Base-by-base conservation (phyloP, 2,113 vertebrate genomes). In the Parotia lawesii region DNA sequence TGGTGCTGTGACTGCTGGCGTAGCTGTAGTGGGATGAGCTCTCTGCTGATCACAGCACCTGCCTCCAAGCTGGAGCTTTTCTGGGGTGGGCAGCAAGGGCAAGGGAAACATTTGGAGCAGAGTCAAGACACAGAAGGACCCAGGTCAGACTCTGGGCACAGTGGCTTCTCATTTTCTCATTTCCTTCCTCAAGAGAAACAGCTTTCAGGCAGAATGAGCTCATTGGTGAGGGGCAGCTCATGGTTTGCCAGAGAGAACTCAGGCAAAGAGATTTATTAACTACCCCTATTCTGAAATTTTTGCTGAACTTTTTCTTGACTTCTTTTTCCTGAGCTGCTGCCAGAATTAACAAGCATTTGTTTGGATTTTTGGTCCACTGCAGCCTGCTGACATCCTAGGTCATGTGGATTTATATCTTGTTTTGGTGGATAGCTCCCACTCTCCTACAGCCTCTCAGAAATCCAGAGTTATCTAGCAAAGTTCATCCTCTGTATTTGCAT, bases 261-360 rank as follows among this genome's bases (percentile, higher is more conserved):
- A 33, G 5, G 47, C 37, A 29, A 72, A 84, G 40, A 89, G 38
- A 87, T 35, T 45, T 61, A 47, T 33, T 54, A 40, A 70, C 58
- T 45, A 75, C 13, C 7, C 11, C 21, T 40, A 42, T 45, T 73
- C 29, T 58, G 53, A 93, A 16, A 0, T 47, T 51, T 87, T 66
- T 86, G 27, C 60, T 72, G 64, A 64, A 29, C 28, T 72, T 78
- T 65, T 61, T 6, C 54, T 75, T 75, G 9, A 38, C 6, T 61
- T 53, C 29, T 75, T 85, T 66, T 64, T 53, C 65, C 42, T 54
- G 45, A 82, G 42, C 29, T 87, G 18, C 74, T 91, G 71, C 86
- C 87, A 90, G 21, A 44, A 82, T 64, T 85, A 92, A 87, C 54
- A 89, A 84, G 19, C 24, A 44, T 85, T 93, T 93, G 35, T 89